Conservation (phyloP, 1,140 invertebrate genomes). For the Drosophila pseudoananassae region DNA sequence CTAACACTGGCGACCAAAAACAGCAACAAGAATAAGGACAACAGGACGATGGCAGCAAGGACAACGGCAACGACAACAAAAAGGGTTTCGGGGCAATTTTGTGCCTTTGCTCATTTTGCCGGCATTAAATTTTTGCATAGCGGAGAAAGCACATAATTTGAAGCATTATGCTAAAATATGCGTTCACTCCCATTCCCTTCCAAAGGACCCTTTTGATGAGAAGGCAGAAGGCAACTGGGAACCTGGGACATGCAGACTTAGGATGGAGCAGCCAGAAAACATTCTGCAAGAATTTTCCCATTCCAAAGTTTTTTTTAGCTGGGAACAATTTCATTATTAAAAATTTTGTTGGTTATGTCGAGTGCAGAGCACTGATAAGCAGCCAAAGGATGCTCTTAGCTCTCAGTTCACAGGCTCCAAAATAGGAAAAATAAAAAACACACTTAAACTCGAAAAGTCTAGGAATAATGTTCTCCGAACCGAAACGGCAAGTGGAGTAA, state of each 20-base stretch:
- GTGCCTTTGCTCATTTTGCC: conserved; percentile 73
- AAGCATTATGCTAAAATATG: conserved; percentile 81
- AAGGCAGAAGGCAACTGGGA: not conserved
- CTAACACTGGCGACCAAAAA: conserved; percentile 63
- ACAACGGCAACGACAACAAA: conserved; percentile 43
- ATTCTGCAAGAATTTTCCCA: conserved; percentile 63
- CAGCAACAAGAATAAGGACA: conserved; percentile 31
- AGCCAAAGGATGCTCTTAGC: conserved; percentile 18
- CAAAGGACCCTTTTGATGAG: conserved; percentile 31
- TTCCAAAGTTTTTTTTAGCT: conserved; percentile 38
- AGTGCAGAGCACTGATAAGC: conserved; percentile 75
- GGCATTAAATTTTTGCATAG: conserved; percentile 78
- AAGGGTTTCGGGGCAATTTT: conserved; percentile 76
- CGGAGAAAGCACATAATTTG: conserved; percentile 72
- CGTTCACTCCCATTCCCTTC: conserved; percentile 42
- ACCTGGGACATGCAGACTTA: conserved; percentile 1
- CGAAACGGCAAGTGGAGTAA: conserved; percentile 16
- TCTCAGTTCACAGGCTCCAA: not conserved
- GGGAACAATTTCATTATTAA: conserved; percentile 68
- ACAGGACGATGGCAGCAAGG: conserved; percentile 7
- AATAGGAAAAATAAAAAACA: conserved; percentile 1
- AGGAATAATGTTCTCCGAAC: conserved; percentile 4
- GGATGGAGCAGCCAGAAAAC: conserved; percentile 32
- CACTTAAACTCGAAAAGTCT: conserved; percentile 1
- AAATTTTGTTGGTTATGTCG: conserved; percentile 67